These are phyloP conservation scores for Eledona agricola DNA, from an alignment of 2,888 invertebrate genomes.

Conservation along the genomic window DNA sequence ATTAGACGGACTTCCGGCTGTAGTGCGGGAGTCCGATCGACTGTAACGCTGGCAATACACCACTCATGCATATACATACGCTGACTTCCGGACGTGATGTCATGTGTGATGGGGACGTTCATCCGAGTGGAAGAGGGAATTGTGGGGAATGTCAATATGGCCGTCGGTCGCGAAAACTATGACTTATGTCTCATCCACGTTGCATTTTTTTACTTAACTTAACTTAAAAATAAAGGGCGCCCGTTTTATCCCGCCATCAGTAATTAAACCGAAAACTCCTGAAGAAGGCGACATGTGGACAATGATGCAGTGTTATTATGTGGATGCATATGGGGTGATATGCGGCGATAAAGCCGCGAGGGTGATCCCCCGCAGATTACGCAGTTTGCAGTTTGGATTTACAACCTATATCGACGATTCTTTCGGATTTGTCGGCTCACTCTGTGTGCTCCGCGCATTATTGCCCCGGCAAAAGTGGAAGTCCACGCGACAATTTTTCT, in stretches of 20 bases:
- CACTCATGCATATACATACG: slow-evolving; percentile 63
- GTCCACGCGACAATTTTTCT: too few species aligned
- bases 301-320: slow-evolving; percentile 47
- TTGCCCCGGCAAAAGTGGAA: too few species aligned
- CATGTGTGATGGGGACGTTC: slow-evolving; percentile 59
- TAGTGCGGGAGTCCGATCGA: slow-evolving; percentile 60
- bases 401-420: slow-evolving; percentile 56
- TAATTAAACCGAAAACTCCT: slow-evolving; percentile 36
- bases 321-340: slow-evolving; percentile 52
- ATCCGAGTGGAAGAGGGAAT: slow-evolving; percentile 57
- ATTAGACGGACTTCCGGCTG: slow-evolving; percentile 70
- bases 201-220: too few species aligned
- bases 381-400: slow-evolving; percentile 62
- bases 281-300: slow-evolving; percentile 53
- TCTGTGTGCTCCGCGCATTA: slow-evolving; percentile 57
- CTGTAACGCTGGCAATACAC: slow-evolving; percentile 59
- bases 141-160: slow-evolving; percentile 37
- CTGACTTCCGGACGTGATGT: slow-evolving; percentile 57
- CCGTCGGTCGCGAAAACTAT: slow-evolving; percentile 14
- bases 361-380: slow-evolving; percentile 58
- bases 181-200: slow-evolving; percentile 25
- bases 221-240: neutral
- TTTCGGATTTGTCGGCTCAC: slow-evolving; percentile 60
- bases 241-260: slow-evolving; percentile 21
- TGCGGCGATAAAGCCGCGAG: slow-evolving; percentile 44